A percentile compares a stretch with the other conserved stretches of the same genome.
Evolutionary conservation across 2,888 invertebrate species (phyloP).

Genomic region (Taenaris catops): DNA sequence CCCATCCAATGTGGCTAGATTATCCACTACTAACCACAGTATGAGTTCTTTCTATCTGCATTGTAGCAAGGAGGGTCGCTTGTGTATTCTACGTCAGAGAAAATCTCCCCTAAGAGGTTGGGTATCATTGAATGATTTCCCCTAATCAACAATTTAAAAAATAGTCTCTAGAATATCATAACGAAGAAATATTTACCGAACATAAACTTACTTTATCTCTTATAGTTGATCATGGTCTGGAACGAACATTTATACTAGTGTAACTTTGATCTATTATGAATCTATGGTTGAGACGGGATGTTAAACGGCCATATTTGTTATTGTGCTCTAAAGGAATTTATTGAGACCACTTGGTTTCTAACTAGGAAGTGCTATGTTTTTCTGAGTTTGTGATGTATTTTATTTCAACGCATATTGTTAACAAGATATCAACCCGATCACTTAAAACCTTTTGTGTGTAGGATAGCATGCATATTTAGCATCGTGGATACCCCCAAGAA

Average conservation of each 20-base stretch:
- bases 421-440: conserved; percentile 43
- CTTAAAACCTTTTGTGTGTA: conserved; percentile 40
- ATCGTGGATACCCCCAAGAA: conserved; percentile 57
- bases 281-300: conserved; percentile 28
- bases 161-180: no score
- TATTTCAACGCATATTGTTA: conserved; percentile 44
- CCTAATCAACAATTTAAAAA: no score
- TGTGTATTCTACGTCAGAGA: no score
- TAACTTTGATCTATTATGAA: no score
- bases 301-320: conserved; percentile 88
- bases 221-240: neutral
- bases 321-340: conserved; percentile 83
- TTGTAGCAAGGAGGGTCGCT: no score
- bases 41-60: no score
- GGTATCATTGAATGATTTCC: no score
- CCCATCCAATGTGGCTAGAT: no score
- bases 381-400: conserved; percentile 65
- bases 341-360: conserved; percentile 76
- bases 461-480: conserved; percentile 60
- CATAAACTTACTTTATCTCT: no score
- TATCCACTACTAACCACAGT: no score
- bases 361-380: conserved; percentile 40
- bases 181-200: no score
- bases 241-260: conserved; percentile 1
- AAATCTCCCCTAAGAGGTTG: no score